Evolutionary conservation across 1,140 invertebrate genomes (phyloP), one percentile per base, ranked within the genome.

Genomic region (Andrena cerasifolii): DNA sequence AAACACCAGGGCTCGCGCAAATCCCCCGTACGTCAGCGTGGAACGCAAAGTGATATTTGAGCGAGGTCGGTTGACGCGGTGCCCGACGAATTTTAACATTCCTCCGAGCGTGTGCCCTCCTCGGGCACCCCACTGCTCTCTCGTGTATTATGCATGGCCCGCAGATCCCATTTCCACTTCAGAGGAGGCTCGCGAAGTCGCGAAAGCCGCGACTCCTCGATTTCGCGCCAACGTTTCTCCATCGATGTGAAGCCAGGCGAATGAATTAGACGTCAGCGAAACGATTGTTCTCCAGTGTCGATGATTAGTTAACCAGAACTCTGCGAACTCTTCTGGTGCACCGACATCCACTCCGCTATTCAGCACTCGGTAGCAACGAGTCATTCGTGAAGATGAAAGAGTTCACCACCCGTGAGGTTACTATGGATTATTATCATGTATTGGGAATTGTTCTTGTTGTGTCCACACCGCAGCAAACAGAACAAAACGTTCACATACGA

Each of bases 81-180:
- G 53, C 43, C 28, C 31, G 7, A 54, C 28, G 80, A 78, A 83
- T 82, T 82, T 83, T 78, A 83, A 72, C 63, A 82, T 82, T 83
- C 80, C 62, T 73, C 43, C n/a, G n/a, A 28, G 53, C 73, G 47
- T 54, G 67, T 51, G 79, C 73, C 66, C 36, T 49, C 40, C 45
- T 62, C 53, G 49, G 28, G 26, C 47, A 45, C 49, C 62, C 80
- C 68, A 51, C 45, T 16, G 33, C 36, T 72, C 79, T 72, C 79
- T 83, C 63, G 21, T 83, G 80, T 83, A 83, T 83, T 83, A 83
- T 83, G 80, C 80, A 83, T 82, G 56, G 66, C 26, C n/a, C 51
- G 40, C 54, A 47, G 56, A 82, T 77, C 54, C 56, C 67, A 62
- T 77, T 45, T 71, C 56, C 56, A 51, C 66, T 77, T 71, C 56